Conservation (phyloP, 2,888 invertebrate species). For the Copidosoma aretas region DNA sequence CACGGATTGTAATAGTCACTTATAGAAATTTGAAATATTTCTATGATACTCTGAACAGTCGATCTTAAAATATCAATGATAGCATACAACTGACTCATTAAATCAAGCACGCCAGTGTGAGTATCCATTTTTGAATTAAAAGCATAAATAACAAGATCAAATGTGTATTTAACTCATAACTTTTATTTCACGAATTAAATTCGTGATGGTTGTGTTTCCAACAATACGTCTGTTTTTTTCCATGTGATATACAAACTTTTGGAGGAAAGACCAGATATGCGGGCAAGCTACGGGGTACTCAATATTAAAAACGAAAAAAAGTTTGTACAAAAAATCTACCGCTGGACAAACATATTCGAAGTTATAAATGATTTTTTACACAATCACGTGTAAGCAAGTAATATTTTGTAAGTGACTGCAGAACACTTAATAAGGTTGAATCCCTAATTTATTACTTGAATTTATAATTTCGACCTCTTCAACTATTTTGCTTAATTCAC, state of each 20-base stretch:
- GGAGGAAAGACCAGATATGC: not conserved
- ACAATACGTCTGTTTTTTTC: not conserved
- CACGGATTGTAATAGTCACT: not conserved
- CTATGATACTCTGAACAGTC: too few species aligned
- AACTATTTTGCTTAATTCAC: not conserved
- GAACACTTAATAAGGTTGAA: not conserved
- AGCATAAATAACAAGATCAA: not conserved
- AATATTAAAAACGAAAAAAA: conserved; percentile 1
- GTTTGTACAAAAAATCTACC: not conserved
- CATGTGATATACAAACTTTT: not conserved
- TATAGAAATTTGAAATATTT: not conserved
- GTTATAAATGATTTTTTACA: not conserved
- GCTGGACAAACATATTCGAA: not conserved
- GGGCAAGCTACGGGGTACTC: not conserved
- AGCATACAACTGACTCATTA: not conserved
- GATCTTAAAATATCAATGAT: not conserved
- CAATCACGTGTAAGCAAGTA: not conserved
- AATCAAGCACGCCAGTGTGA: not conserved
- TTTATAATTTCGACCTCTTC: not conserved
- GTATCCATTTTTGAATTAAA: not conserved
- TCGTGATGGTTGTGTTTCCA: not conserved
- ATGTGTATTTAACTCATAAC: not conserved
- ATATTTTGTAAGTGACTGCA: not conserved
- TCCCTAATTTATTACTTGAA: not conserved
- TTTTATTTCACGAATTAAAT: not conserved